Evolutionary conservation across 2,888 invertebrate species (phyloP).

Genomic region (Tetanocera ferruginea): DNA sequence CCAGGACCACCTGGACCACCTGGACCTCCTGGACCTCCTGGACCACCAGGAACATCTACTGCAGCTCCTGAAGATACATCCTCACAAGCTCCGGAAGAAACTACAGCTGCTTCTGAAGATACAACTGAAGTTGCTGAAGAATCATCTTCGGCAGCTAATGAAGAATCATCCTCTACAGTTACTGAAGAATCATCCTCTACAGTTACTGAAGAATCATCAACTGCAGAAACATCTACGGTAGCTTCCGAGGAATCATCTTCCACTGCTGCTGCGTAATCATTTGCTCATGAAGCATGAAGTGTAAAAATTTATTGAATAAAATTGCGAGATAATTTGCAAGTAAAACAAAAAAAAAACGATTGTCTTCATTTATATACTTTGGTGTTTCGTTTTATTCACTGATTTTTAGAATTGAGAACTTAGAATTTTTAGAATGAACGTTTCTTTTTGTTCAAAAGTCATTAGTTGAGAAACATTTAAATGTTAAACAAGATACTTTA

Average conservation of each 20-base stretch:
- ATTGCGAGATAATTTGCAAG: neutral
- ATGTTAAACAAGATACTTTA: too few relatives aligned
- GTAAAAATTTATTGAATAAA: neutral
- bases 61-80: neutral
- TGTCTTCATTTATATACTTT: too few relatives aligned
- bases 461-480: too few relatives aligned
- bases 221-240: neutral
- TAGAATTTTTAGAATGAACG: too few relatives aligned
- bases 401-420: too few relatives aligned
- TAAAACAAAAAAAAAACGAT: neutral
- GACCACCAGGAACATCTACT: slow-evolving; percentile 6
- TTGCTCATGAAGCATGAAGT: too few relatives aligned
- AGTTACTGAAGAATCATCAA: neutral
- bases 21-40: slow-evolving; percentile 23
- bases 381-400: too few relatives aligned
- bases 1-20: slow-evolving; percentile 25
- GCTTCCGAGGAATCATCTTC: neutral
- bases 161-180: neutral
- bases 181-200: slow-evolving; percentile 1
- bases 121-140: neutral
- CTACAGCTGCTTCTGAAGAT: neutral
- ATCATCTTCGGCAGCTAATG: neutral
- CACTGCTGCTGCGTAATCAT: too few relatives aligned
- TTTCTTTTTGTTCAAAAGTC: too few relatives aligned
- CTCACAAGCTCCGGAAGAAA: neutral